Conservation (phyloP, 2,888 invertebrate genomes). For the Acronicta aceris region DNA sequence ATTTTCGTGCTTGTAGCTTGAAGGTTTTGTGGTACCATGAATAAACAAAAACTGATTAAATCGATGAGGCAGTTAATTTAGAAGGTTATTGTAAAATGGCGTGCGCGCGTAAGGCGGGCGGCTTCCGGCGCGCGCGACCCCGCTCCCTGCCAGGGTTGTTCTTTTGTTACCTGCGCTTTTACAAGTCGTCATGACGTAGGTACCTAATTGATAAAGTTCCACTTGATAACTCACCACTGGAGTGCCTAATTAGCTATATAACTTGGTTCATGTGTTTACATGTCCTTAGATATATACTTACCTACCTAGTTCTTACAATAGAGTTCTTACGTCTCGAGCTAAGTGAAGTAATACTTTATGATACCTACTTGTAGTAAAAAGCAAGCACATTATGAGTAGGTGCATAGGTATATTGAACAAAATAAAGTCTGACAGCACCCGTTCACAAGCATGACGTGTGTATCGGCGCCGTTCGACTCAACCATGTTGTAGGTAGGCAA, state of each 20-base stretch:
- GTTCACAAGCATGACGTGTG: too few relatives aligned
- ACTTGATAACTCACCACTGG: conserved; percentile 53
- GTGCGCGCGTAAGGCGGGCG: conserved; percentile 68
- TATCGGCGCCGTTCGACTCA: too few relatives aligned
- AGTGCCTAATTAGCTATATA: conserved; percentile 41
- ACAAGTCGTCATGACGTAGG: conserved; percentile 48
- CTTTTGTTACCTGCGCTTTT: conserved; percentile 44
- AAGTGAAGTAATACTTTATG: conserved; percentile 16
- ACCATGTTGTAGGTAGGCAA: too few relatives aligned
- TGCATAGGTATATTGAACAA: too few relatives aligned
- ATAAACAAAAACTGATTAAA: conserved; percentile 66
- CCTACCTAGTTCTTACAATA: conserved; percentile 16
- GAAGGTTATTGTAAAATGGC: conserved; percentile 75
- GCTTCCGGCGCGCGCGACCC: conserved; percentile 73
- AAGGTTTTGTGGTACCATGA: conserved; percentile 43
- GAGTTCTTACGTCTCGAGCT: conserved; percentile 49
- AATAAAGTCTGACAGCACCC: too few relatives aligned
- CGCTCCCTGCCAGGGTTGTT: conserved; percentile 64
- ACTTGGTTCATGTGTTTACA: conserved; percentile 46
- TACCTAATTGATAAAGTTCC: conserved; percentile 59
- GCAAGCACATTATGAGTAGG: too few relatives aligned
- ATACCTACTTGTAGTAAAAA: background rate
- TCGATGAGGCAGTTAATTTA: conserved; percentile 67
- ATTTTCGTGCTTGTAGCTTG: conserved; percentile 26
- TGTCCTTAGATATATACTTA: conserved; percentile 13